Evolutionary conservation across 1,140 invertebrate genomes (phyloP), one percentile per base, ranked within the genome.

Genomic region (Vanessa atalanta): DNA sequence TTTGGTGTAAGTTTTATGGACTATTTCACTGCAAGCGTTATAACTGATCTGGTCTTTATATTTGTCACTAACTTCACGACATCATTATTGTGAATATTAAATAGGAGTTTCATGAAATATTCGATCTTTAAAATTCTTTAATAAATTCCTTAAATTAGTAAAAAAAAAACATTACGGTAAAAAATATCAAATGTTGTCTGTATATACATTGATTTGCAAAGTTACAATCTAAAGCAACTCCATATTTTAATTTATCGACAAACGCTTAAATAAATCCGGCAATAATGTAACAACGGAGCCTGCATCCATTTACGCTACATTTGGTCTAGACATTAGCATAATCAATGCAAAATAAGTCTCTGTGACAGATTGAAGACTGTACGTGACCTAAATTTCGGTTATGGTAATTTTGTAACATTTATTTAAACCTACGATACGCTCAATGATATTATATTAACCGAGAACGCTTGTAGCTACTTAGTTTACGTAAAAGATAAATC

Each of bases 291-390:
- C 57, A 61, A 61, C 23, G 31, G 57, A 14, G 14, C 48, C 48
- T 55, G n/a, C 20, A 31, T 67, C 65, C 47, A 48, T 51, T 50
- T 31, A 51, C n/a, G 51, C 65, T 67, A 43, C 48, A 67, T 67
- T 60, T 72, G 70, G 70, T 51, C 63, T 50, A 51, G 14, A 37
- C 20, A 72, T 72, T 72, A 57, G 70, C 70, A 72, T 72, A 64
- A 47, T 69, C 53, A 69, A 61, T 70, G 68, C 57, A 48, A 61
- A 70, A 57, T 61, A 31, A 31, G 31, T 61, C 57, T 15, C 57
- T 12, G 57, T 61, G 57, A 61, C 57, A 61, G 57, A 31, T 61
- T 61, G 57, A 61, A 61, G 57, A 61, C 57, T 31, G 11, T 61
- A 61, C 26, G 26, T 15, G 31, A 61, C 57, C 31, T 31, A 16